A percentile compares a stretch with the other conserved stretches of the same genome.
Evolutionary conservation across 2,888 invertebrate genomes (phyloP).

Genomic region (Lasius fuliginosus): DNA sequence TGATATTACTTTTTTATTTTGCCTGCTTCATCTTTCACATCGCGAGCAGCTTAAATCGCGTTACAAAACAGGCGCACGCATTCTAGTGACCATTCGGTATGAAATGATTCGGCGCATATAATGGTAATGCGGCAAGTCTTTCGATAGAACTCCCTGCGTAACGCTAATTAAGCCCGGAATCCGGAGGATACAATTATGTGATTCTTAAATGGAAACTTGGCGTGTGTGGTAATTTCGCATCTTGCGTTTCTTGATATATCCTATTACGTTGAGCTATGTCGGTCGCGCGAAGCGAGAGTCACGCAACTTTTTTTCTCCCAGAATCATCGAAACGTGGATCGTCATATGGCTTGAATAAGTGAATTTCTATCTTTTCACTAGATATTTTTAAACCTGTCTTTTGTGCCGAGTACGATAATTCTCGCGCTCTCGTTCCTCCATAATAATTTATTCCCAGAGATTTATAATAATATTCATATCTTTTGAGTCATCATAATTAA

Average conservation of each 20-base stretch:
- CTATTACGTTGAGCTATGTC: conserved; percentile 52
- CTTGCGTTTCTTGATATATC: conserved; percentile 42
- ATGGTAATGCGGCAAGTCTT: conserved; percentile 37
- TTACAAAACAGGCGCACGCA: conserved; percentile 7
- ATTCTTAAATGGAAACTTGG: conserved; percentile 50
- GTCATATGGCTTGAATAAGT: not conserved
- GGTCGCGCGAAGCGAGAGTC: conserved; percentile 45
- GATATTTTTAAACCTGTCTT: not conserved
- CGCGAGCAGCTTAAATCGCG: not conserved
- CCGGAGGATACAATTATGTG: conserved; percentile 39
- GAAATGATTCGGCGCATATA: conserved; percentile 39
- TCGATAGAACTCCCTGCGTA: conserved; percentile 28
- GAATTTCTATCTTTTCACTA: conserved; percentile 28
- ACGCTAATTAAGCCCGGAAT: conserved; percentile 32
- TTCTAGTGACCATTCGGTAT: conserved; percentile 2
- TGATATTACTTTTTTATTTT: not conserved
- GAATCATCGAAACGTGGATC: conserved; percentile 24
- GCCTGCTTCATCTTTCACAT: not conserved
- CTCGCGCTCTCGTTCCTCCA: not conserved
- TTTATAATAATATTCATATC: conserved; percentile 30
- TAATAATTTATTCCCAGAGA: not conserved
- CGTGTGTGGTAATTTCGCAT: conserved; percentile 48
- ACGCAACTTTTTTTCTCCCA: conserved; percentile 34
- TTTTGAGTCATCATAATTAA: not conserved
- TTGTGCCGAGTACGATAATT: not conserved